phyloP scores from a whole-genome alignment of 30 jellyfish, hydroid and myxozoan genomes.

The Cassiopea andromeda region DNA sequence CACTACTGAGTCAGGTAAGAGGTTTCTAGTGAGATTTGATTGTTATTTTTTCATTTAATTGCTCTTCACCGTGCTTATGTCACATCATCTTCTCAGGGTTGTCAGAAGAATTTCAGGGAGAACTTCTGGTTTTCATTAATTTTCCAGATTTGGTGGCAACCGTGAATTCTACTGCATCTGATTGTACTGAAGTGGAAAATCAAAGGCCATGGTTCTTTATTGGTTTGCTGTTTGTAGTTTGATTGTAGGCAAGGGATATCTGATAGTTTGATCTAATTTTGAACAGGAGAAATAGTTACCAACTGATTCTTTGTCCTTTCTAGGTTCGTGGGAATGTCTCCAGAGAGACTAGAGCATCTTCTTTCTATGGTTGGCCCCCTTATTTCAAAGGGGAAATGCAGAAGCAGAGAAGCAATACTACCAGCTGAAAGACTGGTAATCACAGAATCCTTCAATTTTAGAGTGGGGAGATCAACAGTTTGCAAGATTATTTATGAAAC shows the following conservation, averaged over 20 bases:
- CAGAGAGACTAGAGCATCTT: conserved; percentile 65
- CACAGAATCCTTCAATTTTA: conserved; percentile 43
- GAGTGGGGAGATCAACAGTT: conserved; percentile 61
- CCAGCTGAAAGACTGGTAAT: conserved; percentile 59
- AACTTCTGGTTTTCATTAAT: background rate
- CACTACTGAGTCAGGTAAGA: no score
- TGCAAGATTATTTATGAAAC: conserved; percentile 59
- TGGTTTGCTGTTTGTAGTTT: background rate
- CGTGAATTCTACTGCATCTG: background rate
- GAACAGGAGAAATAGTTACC: background rate
- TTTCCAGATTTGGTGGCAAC: background rate
- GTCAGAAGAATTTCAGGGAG: no score
- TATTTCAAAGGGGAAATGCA: conserved; percentile 45
- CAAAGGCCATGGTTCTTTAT: background rate
- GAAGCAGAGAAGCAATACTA: conserved; percentile 9
- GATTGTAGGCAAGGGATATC: background rate
- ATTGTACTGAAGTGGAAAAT: background rate
- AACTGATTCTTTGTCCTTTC: background rate
- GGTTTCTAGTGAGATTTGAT: no score
- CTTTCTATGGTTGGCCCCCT: conserved; percentile 46
- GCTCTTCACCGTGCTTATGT: no score
- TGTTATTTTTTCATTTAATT: no score
- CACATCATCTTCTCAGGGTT: no score
- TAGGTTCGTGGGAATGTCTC: conserved; percentile 61
- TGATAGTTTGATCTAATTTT: background rate